Evolutionary conservation across 1,140 invertebrate species (phyloP).

Genomic region (Gonioctena quinquepunctata): DNA sequence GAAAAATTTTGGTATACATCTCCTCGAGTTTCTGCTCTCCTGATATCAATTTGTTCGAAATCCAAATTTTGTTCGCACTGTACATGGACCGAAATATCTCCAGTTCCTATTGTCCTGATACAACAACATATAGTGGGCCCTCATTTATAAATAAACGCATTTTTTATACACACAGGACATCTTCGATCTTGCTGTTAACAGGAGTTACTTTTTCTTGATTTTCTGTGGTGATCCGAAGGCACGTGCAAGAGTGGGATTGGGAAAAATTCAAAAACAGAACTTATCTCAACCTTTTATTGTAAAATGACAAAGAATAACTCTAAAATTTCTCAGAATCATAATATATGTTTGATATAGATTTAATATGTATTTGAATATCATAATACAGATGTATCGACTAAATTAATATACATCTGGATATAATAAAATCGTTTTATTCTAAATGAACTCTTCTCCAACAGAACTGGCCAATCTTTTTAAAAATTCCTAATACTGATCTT

Average conservation of each 20-base stretch:
- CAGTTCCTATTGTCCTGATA: no score
- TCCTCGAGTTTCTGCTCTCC: no score
- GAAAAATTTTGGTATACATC: no score
- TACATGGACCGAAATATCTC: no score
- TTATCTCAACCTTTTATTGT: constrained; percentile 52
- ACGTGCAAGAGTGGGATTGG: neutral
- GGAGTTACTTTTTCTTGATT: no score
- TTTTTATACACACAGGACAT: no score
- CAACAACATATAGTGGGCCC: no score
- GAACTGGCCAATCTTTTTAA: constrained; percentile 50
- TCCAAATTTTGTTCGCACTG: no score
- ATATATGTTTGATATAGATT: constrained; percentile 54
- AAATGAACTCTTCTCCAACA: constrained; percentile 41
- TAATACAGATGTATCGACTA: constrained; percentile 50
- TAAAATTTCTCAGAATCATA: constrained; percentile 54
- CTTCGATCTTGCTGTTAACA: no score
- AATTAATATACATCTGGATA: constrained; percentile 39
- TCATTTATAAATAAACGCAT: no score
- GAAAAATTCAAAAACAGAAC: neutral
- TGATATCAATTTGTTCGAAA: no score
- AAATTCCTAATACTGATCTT: constrained; percentile 50
- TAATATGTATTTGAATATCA: constrained; percentile 52
- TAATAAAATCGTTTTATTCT: constrained; percentile 31
- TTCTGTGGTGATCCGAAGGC: no score
- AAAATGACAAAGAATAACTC: constrained; percentile 57